Evolutionary conservation across 2,888 invertebrate genomes (phyloP).

Genomic region (Cryptosula pallasiana): DNA sequence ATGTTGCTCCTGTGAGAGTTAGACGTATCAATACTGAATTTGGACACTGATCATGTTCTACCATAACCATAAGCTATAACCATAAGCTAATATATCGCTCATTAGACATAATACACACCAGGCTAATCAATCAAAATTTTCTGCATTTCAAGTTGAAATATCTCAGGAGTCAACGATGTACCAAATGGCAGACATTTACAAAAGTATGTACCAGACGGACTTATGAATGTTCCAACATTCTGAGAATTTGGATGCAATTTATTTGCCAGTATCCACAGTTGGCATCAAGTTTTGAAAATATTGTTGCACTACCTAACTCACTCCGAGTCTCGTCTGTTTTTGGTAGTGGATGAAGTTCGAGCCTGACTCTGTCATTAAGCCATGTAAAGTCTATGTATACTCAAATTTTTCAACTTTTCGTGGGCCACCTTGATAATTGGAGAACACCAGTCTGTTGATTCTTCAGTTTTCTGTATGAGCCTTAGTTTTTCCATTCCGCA

Average conservation of each 20-base stretch:
- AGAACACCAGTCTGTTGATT: background rate
- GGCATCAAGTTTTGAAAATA: background rate
- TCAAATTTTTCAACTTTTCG: background rate
- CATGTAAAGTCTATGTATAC: conserved; percentile 7
- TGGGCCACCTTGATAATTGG: background rate
- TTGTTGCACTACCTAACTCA: background rate
- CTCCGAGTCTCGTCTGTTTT: background rate
- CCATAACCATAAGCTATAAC: no score
- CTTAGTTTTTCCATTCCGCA: conserved; percentile 3
- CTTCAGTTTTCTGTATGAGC: background rate
- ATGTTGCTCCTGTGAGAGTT: no score
- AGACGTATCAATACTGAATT: no score
- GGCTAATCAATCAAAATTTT: background rate
- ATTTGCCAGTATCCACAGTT: conserved; percentile 12
- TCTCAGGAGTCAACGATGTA: background rate
- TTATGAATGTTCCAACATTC: background rate
- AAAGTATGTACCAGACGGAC: background rate
- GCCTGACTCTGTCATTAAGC: background rate
- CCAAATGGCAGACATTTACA: conserved; percentile 16
- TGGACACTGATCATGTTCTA: no score
- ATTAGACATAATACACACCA: background rate
- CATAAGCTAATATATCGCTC: background rate
- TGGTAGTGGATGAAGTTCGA: background rate
- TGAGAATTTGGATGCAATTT: background rate
- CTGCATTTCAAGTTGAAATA: background rate